Base-by-base conservation (phyloP, 2,888 invertebrate genomes). In the Zaprionus bogoriensis region DNA sequence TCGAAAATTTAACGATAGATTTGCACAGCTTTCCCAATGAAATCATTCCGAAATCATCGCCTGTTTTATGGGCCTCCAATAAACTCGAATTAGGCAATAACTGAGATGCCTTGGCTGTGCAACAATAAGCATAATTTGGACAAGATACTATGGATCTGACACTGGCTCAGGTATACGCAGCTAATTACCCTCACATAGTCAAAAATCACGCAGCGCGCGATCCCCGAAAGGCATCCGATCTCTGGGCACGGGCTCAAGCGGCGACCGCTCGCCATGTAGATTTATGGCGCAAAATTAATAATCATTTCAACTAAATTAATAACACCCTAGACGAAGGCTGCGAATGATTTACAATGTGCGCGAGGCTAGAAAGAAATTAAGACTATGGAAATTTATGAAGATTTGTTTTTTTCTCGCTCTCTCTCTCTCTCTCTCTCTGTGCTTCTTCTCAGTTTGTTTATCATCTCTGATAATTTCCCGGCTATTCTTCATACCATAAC, bases 241-340 rank as follows among this genome's bases (percentile, higher is more conserved):
- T 3, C 38, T 17, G 20, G 41, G n/a, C 4, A 10, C 42, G 48
- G 46, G 61, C 50, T 69, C 74, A 60, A 60, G 74, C 74, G 17
- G 68, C 28, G 74, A 36, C n/a, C 6, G 10, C 30, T n/a, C n/a
- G 12, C n/a, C 36, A 17, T 10, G 9, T 45, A 87, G 87, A 82
- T 87, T 83, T 70, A 82, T 87, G 81, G 54, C 45, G 39, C 38
- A 51, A 70, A 87, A 82, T 82, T 86, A 82, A 82, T 82, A 87
- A 87, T 84, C 80, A 70, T 87, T 87, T 80, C 63, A 83, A 70
- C 80, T 80, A 77, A 82, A 87, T 82, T 82, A 82, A 87, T 87
- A 82, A 82, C 63, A 48, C 64, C 17, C n/a, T 6, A 45, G 51
- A 51, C 28, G 4, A 9, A 25, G 14, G n/a, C 39, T n/a, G 4